A percentile compares a stretch with the other conserved stretches of the same genome.
Evolutionary conservation across 2,797 vertebrate species (phyloP).

Genomic region (Carapus acus): DNA sequence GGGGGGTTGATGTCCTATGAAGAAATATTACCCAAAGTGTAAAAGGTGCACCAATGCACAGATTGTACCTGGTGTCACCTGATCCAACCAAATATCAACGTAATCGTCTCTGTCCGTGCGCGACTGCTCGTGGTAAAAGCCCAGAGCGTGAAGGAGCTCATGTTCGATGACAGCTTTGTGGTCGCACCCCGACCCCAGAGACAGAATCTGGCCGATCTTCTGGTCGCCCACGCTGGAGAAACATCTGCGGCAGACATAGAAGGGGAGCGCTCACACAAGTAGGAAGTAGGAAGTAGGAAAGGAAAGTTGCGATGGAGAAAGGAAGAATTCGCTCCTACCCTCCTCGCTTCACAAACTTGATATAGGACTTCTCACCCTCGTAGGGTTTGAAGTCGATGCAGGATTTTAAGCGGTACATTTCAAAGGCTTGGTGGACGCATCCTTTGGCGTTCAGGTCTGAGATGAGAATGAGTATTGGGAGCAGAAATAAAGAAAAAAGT

Average conservation of each 20-base stretch:
- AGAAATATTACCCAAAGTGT: no score
- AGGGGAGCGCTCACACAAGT: no score
- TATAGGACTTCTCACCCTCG: constrained; percentile 79
- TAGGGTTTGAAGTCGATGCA: constrained; percentile 93
- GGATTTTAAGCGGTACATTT: constrained; percentile 90
- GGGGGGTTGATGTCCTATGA: no score
- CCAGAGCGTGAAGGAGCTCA: constrained; percentile 83
- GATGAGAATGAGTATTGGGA: constrained; percentile 1
- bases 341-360: constrained; percentile 78
- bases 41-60: constrained; percentile 12
- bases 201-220: constrained; percentile 79
- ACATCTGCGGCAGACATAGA: constrained; percentile 65
- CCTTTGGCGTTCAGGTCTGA: constrained; percentile 80
- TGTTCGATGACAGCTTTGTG: constrained; percentile 84
- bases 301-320: background rate
- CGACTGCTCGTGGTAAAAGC: constrained; percentile 88
- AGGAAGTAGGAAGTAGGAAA: no score
- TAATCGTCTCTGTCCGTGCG: constrained; percentile 87
- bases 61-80: constrained; percentile 74
- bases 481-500: no score
- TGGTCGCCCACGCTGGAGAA: constrained; percentile 83
- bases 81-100: constrained; percentile 82
- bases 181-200: constrained; percentile 79
- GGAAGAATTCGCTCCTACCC: constrained; percentile 69
- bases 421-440: constrained; percentile 82